Evolutionary conservation across 2,888 invertebrate species (phyloP), one percentile per base, ranked within the genome.

Genomic region (Physocephala rufipes): DNA sequence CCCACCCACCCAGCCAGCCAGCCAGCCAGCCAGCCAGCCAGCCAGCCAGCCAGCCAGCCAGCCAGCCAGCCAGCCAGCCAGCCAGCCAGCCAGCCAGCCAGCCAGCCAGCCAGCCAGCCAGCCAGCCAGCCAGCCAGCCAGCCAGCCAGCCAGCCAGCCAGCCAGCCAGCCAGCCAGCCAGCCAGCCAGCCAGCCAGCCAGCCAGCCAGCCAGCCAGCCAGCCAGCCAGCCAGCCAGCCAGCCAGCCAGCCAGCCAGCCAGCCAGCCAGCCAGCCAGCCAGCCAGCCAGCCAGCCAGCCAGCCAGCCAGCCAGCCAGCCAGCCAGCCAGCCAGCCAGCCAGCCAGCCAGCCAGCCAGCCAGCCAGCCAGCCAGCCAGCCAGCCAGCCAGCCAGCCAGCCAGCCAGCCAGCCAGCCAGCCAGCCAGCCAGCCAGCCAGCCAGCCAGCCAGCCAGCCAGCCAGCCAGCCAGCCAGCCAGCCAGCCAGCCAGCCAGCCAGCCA

Each of bases 11-110:
- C 45, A 45, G 45, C 45, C 45, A 45, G 45, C 45, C 45, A 45
- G 45, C 45, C 45, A 45, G 45, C 45, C 45, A 45, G 45, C 45
- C 45, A 45, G 45, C 45, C 45, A 45, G 45, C 45, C 45, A 45
- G 45, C 45, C 45, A 45, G 45, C 45, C 45, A 45, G 45, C 45
- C 45, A 45, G 45, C 45, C 45, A 45, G 45, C 45, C 45, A 45
- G 45, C 45, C 45, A 45, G 45, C 45, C 45, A 45, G 45, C 45
- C 45, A 45, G 45, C 45, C 45, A 45, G 45, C 45, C 45, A 45
- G 45, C 45, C 45, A 45, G 45, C 45, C 45, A 45, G 45, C 45
- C 45, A 45, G 45, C 45, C 45, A 45, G 45, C 45, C 45, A 45
- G 45, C 45, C 45, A 45, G 45, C 45, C 45, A 45, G 45, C 45